Evolutionary conservation across 2,888 invertebrate genomes (phyloP).

Genomic region (Steromphala cineraria): DNA sequence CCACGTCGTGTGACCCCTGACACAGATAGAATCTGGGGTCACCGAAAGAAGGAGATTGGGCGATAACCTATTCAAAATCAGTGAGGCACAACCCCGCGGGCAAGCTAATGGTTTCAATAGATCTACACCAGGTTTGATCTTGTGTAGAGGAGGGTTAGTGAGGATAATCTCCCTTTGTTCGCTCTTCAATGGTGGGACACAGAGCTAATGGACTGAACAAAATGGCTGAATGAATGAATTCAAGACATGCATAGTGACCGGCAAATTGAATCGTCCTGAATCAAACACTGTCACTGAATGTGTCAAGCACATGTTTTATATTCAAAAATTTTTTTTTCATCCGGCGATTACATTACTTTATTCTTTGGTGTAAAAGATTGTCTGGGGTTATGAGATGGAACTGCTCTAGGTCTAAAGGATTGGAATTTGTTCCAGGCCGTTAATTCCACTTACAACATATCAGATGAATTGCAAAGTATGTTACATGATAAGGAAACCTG

Average conservation of each 20-base stretch:
- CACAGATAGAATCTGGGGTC: neutral
- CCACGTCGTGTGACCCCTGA: neutral
- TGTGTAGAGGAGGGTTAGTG: neutral
- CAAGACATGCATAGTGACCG: neutral
- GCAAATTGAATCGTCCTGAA: neutral
- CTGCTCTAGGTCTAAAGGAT: too few relatives aligned
- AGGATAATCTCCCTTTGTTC: conserved; percentile 4
- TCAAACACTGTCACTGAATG: too few relatives aligned
- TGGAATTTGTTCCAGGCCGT: too few relatives aligned
- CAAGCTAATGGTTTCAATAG: neutral
- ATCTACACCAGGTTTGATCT: neutral
- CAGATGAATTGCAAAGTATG: too few relatives aligned
- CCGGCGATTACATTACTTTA: too few relatives aligned
- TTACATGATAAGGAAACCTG: too few relatives aligned
- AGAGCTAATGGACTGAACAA: neutral
- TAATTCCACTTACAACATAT: too few relatives aligned
- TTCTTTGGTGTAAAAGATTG: too few relatives aligned
- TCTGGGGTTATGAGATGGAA: too few relatives aligned
- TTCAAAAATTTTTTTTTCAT: too few relatives aligned
- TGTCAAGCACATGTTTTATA: too few relatives aligned
- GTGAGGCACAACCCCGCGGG: neutral
- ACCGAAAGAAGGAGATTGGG: neutral
- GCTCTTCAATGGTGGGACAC: neutral
- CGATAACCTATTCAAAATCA: neutral
- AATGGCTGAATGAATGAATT: neutral